These are phyloP conservation scores for Gymnoscelis rufifasciata DNA, from an alignment of 2,888 invertebrate genomes.

Conservation along the genomic window DNA sequence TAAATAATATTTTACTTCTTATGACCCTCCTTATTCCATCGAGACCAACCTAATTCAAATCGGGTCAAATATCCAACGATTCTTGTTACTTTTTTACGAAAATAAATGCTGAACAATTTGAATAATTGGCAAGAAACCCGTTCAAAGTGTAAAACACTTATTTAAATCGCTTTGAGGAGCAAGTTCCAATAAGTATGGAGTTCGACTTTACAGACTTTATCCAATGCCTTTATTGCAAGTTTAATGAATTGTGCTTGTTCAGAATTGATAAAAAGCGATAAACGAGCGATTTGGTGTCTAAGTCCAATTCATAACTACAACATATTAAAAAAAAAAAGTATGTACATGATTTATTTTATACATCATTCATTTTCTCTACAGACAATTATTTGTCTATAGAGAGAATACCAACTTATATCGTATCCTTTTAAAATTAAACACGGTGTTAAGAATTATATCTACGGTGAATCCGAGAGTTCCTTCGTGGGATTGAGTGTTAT, in stretches of 20 bases:
- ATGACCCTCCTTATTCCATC: conserved; percentile 39
- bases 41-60: conserved; percentile 53
- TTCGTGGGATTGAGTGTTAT: no score
- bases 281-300: conserved; percentile 4
- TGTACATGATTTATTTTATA: no score
- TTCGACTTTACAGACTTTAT: conserved; percentile 39
- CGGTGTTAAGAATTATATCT: no score
- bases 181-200: conserved; percentile 40
- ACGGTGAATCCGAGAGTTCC: no score
- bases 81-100: conserved; percentile 50
- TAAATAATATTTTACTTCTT: no score
- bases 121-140: conserved; percentile 54
- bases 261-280: conserved; percentile 33
- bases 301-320: no score
- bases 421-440: no score
- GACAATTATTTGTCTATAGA: no score
- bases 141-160: conserved; percentile 45
- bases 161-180: conserved; percentile 38
- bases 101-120: conserved; percentile 48
- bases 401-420: no score
- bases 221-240: conserved; percentile 52
- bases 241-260: conserved; percentile 65
- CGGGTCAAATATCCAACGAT: conserved; percentile 50
- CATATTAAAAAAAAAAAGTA: no score
- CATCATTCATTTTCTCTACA: no score